These are phyloP conservation scores for Rotaria sp. DNA, from an alignment of 2,888 invertebrate species.

Conservation along the genomic window DNA sequence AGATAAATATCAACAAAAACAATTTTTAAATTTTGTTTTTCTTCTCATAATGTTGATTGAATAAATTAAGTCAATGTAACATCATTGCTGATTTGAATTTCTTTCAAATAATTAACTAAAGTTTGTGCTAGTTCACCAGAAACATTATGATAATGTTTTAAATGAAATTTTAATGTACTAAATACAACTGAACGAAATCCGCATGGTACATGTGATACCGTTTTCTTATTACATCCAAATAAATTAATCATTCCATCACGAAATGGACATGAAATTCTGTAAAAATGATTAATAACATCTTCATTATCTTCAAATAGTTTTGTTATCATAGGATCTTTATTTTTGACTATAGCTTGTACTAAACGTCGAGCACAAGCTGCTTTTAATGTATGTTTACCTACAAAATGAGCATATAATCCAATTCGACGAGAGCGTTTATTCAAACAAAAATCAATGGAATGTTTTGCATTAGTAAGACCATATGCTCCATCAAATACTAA, in stretches of 20 bases:
- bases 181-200: no score
- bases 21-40: no score
- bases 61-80: no score
- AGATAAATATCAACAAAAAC: no score
- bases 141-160: no score
- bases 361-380: neutral
- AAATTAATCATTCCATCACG: neutral
- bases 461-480: neutral
- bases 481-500: neutral
- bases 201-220: neutral
- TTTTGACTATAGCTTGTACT: neutral
- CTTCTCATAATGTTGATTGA: no score
- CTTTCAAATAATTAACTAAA: no score
- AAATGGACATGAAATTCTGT: neutral
- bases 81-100: no score
- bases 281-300: neutral
- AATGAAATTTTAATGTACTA: no score
- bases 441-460: neutral
- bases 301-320: neutral
- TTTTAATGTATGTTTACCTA: neutral
- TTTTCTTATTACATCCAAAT: neutral
- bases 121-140: no score
- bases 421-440: neutral
- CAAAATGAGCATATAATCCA: neutral
- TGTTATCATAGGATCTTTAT: neutral